These are phyloP conservation scores for Psammodynastes pulverulentus DNA, from an alignment of 2,113 vertebrate genomes.

Conservation along the genomic window DNA sequence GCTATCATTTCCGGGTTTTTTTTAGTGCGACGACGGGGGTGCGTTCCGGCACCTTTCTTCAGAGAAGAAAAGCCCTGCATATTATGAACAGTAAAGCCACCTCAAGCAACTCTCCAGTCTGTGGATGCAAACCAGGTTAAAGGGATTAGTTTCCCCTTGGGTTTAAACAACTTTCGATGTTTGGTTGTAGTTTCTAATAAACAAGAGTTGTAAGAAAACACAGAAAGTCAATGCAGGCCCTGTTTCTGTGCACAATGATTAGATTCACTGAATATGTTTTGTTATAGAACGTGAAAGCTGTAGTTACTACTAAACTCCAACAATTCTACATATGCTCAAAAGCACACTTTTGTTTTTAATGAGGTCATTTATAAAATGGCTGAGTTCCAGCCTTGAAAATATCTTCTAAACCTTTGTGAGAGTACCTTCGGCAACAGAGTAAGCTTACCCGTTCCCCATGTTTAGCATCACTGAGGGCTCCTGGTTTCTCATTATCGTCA, in stretches of 20 bases:
- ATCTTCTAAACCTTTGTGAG: background rate
- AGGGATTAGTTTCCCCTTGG: background rate
- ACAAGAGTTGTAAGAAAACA: background rate
- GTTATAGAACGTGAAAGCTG: background rate
- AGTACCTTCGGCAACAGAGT: background rate
- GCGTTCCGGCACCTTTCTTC: too few species aligned
- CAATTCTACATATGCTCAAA: background rate
- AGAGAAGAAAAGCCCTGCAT: too few species aligned
- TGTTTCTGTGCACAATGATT: background rate
- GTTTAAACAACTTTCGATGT: background rate
- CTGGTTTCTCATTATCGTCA: conserved; percentile 65
- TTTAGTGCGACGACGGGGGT: too few species aligned
- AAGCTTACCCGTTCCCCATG: conserved; percentile 78
- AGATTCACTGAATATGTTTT: background rate
- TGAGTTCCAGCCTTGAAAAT: background rate
- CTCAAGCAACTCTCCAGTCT: background rate
- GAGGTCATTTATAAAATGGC: background rate
- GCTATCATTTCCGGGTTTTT: too few species aligned
- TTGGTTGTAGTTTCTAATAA: background rate
- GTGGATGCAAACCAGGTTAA: background rate
- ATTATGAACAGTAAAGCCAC: background rate
- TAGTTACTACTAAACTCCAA: background rate
- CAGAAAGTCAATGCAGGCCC: background rate
- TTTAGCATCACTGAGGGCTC: conserved; percentile 68
- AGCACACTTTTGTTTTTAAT: background rate